Conservation (phyloP, 2,113 vertebrate species). For the Aegotheles bennettii region DNA sequence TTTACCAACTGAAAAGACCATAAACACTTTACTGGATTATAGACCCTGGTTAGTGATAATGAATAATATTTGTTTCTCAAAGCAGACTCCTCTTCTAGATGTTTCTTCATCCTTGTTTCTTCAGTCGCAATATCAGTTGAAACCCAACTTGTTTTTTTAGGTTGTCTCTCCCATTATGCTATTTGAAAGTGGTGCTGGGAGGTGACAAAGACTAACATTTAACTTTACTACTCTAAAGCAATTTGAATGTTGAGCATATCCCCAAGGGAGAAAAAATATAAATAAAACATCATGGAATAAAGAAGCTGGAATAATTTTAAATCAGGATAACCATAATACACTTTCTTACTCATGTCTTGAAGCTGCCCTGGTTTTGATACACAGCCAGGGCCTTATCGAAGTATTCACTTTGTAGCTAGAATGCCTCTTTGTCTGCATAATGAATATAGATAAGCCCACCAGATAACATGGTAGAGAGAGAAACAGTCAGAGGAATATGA, state of each 20-base stretch:
- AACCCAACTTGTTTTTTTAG: neutral
- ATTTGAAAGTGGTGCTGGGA: neutral
- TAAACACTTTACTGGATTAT: neutral
- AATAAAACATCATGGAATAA: neutral
- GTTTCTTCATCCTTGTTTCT: neutral
- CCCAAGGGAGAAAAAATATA: neutral
- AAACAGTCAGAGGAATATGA: neutral
- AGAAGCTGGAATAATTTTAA: neutral
- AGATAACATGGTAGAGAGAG: neutral
- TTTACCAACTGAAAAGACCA: neutral
- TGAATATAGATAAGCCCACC: neutral
- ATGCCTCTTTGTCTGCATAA: neutral
- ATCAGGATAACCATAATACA: neutral
- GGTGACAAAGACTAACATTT: neutral
- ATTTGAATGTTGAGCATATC: neutral
- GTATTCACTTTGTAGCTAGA: neutral
- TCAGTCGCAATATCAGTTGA: neutral
- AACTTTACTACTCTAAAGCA: neutral
- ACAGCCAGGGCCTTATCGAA: neutral
- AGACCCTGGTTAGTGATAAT: neutral
- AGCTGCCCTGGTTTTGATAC: neutral
- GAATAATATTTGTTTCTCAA: neutral
- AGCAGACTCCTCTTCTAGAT: neutral
- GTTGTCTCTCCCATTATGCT: neutral
- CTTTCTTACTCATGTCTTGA: neutral